These are phyloP conservation scores for Myoxocephalus aenaeus DNA, from an alignment of 2,797 vertebrate species.

Conservation along the genomic window DNA sequence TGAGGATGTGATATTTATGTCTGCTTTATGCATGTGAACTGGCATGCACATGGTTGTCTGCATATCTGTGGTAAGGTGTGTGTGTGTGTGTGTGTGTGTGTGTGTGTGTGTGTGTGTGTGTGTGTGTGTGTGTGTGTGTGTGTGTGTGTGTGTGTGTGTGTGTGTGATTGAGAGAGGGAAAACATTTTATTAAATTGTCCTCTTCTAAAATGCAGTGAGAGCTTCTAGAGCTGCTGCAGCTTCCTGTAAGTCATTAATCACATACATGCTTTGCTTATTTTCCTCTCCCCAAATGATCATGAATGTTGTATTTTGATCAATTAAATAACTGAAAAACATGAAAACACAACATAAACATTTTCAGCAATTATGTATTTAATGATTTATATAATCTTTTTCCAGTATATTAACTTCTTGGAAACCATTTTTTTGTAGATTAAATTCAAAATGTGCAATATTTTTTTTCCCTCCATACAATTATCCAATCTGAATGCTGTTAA, in stretches of 20 bases:
- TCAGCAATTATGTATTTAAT: not conserved
- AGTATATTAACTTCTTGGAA: not conserved
- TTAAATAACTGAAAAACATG: not conserved
- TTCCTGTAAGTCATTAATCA: slow-evolving; percentile 80
- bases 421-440: not conserved
- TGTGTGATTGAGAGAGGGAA: too few relatives aligned
- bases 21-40: not conserved
- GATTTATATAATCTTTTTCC: not conserved
- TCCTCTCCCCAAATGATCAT: not conserved
- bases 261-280: slow-evolving; percentile 1
- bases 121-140: too few relatives aligned
- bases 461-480: not conserved
- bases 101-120: too few relatives aligned
- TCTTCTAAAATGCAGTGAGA: slow-evolving; percentile 76
- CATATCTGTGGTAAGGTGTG: too few relatives aligned
- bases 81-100: too few relatives aligned
- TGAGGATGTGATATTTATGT: not conserved
- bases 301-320: not conserved
- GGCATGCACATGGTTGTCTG: not conserved
- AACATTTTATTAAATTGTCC: not conserved
- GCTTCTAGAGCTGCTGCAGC: slow-evolving; percentile 44
- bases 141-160: too few relatives aligned
- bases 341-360: not conserved
- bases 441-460: not conserved
- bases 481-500: not conserved